Evolutionary conservation across 1,140 invertebrate species (phyloP).

Genomic region (Lepidurus apus): DNA sequence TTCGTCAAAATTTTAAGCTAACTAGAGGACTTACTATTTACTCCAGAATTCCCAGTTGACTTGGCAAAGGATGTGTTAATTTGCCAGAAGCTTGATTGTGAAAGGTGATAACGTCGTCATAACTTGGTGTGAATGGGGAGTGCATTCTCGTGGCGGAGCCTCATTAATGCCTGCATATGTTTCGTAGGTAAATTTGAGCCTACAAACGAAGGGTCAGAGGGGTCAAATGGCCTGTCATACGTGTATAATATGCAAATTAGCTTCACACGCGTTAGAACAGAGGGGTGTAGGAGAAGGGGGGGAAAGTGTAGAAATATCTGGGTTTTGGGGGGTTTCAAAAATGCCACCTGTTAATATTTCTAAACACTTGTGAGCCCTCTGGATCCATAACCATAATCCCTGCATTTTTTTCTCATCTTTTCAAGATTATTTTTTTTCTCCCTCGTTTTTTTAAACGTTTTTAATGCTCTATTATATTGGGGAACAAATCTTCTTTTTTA

Average conservation of each 20-base stretch:
- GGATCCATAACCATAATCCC: too few relatives aligned
- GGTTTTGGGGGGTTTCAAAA: too few relatives aligned
- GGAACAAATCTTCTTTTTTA: neutral
- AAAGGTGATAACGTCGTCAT: neutral
- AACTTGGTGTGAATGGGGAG: neutral
- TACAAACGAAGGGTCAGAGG: neutral
- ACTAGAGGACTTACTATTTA: too few relatives aligned
- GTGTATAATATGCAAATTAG: slow-evolving; percentile 8
- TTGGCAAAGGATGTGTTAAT: neutral
- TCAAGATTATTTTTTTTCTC: neutral
- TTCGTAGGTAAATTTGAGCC: neutral
- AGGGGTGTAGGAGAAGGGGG: neutral
- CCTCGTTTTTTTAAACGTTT: neutral
- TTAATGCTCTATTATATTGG: neutral
- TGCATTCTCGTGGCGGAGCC: neutral
- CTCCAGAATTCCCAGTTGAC: too few relatives aligned
- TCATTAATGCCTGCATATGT: slow-evolving; percentile 4
- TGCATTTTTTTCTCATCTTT: too few relatives aligned
- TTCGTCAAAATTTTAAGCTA: too few relatives aligned
- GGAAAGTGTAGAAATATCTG: neutral
- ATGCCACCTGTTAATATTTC: too few relatives aligned
- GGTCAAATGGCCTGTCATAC: neutral
- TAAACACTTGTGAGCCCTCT: too few relatives aligned
- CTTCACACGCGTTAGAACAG: neutral
- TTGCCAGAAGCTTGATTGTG: neutral